Conservation (phyloP, 2,113 vertebrate species). For the Pangasianodon gigas region DNA sequence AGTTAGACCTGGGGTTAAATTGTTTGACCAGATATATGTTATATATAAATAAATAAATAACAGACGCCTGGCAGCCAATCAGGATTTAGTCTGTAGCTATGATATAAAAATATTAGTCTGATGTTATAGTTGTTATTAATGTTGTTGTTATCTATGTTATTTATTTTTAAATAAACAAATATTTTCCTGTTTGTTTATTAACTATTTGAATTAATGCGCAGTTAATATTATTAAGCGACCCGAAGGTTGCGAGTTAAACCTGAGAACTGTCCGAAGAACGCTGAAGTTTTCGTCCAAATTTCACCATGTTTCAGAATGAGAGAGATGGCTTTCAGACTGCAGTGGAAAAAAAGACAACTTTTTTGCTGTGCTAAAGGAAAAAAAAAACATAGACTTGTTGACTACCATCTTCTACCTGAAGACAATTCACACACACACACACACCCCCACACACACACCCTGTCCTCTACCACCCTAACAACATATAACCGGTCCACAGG, state of each 20-base stretch:
- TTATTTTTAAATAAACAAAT: not conserved
- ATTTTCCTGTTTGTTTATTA: not conserved
- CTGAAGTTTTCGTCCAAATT: not conserved
- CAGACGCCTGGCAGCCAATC: not conserved
- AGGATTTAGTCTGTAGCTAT: not conserved
- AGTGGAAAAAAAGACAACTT: not conserved
- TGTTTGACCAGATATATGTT: not conserved
- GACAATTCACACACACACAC: not conserved
- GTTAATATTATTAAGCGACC: not conserved
- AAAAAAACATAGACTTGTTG: conserved; percentile 29
- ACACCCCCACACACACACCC: not conserved
- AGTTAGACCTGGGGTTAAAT: not conserved
- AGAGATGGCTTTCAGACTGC: not conserved
- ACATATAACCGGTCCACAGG: conserved; percentile 62
- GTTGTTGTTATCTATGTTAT: too few species aligned
- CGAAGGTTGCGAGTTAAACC: not conserved
- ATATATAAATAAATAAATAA: not conserved
- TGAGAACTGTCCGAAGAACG: not conserved
- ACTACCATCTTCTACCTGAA: not conserved
- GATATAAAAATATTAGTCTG: not conserved
- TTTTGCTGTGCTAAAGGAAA: not conserved
- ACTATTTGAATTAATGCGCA: not conserved
- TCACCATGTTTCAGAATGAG: not conserved
- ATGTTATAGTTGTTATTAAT: not conserved
- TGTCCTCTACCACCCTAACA: conserved; percentile 12